Evolutionary conservation across 2,888 invertebrate genomes (phyloP), one percentile per base, ranked within the genome.

Genomic region (Lithophane semibrunnea): DNA sequence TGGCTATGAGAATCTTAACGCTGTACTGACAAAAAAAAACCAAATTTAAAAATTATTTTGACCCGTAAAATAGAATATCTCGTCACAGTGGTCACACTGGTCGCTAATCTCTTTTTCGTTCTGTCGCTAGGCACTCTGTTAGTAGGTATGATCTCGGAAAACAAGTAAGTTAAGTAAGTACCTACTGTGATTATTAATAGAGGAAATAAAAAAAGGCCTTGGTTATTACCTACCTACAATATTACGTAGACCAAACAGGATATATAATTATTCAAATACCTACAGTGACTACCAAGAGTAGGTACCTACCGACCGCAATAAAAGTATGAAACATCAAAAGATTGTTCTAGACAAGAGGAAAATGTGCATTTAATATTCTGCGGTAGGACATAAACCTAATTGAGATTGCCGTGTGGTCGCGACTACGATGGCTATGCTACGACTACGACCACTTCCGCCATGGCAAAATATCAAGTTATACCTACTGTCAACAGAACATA

Each of bases 151-250:
- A 29, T 79, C 24, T 58, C 42, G 21, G 16, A 49, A 49, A 71
- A 77, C 52, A 18, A 47, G 52, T 71, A 44, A 21, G 67, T 29
- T 71, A 44, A 21, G 54, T 29, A 56, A 0, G 29, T 21, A 67
- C 29, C 29, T 29, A 29, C 37, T 21, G 37, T 37, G 29, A 52
- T 81, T 49, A 73, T 52, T 58, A 49, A 42, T 29, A 64, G 29
- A 37, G 58, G 75, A 82, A 77, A 77, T 58, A 77, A 82, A 75
- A 77, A 78, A 81, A 52, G 58, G 44, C 82, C 78, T 75, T 78
- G 64, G 7, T 44, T 66, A 24, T n/a, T 29, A 52, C 52, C 49
- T 52, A 79, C 56, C 49, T 52, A 79, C 49, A 75, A 49, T 60
- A 74, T 76, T 49, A 60, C 74, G n/a, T 24, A 54, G 21, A 73